A percentile compares a stretch with the other conserved stretches of the same genome.
These are phyloP conservation scores for Sigmodon hispidus DNA, from an alignment of 2,113 vertebrate genomes.

Conservation along the genomic window DNA sequence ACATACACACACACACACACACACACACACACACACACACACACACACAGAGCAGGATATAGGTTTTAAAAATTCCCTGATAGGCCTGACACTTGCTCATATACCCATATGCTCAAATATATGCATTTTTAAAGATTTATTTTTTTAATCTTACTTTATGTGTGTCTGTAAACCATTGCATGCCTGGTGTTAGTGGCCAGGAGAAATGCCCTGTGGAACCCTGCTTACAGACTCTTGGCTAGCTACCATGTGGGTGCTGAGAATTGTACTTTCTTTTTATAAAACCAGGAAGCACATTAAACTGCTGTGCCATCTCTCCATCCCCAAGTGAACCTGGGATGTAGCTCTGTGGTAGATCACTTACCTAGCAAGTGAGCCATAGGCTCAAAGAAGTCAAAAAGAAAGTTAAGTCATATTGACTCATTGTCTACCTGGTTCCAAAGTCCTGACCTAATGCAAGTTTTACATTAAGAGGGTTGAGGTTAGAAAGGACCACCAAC, in stretches of 20 bases:
- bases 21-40: background rate
- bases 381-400: background rate
- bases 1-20: background rate
- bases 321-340: too few relatives aligned
- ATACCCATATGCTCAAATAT: background rate
- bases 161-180: background rate
- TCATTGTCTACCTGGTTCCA: background rate
- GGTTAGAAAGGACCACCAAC: background rate
- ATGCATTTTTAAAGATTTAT: conserved; percentile 15
- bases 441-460: background rate
- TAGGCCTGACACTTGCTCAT: background rate
- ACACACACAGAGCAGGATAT: background rate
- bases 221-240: background rate
- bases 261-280: background rate
- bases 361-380: background rate
- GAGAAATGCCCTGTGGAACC: too few relatives aligned
- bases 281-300: background rate
- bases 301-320: background rate
- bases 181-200: background rate
- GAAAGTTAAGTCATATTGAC: background rate
- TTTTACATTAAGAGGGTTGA: background rate
- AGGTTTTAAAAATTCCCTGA: background rate
- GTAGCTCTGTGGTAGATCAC: background rate
- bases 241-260: background rate
- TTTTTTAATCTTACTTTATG: background rate